Evolutionary conservation across 2,797 vertebrate species (phyloP), one percentile per base, ranked within the genome.

Genomic region (Neostethus bicornis): DNA sequence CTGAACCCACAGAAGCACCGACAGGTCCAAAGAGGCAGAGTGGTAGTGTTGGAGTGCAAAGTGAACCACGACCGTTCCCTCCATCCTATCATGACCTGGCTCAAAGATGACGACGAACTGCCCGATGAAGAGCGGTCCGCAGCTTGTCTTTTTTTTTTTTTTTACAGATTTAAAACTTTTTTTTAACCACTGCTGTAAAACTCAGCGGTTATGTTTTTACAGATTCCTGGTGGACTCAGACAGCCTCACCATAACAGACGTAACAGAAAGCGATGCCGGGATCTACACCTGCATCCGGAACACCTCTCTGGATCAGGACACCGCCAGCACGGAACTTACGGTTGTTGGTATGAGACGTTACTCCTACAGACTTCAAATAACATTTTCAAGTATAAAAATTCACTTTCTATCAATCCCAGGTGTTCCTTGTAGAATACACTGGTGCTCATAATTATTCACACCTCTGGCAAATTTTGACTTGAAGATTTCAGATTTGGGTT

Each of bases 221-320:
- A 99, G 96, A 87, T 93, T 96, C 66, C 78, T 90, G 19, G 58
- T 95, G 16, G 91, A 90, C 77, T 89, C 92, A 24, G 94, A 96
- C 64, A 94, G 91, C 68, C 92, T 99, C 84, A 94, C 90, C 71
- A 94, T 99, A 73, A 79, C 70, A 12, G 92, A 95, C 24, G 93
- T 98, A 79, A 92, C 81, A 3, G 96, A 99, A 62, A 77, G 70
- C 0, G 97, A 99, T n/a, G 90, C 92, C 6, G 97, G 96, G 13
- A 89, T 87, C 4, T 99, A 99, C 84, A 98, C 91, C 0, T 99
- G 97, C 78, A 80, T 94, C 66, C 92, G 93, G 85, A 98, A 98
- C 90, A 98, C 96, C 26, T 93, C 93, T 5, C 89, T 99, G 90
- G 97, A 99, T 90, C 92, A 87, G 0, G 96, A 94, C 72, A 95